Evolutionary conservation across 2,888 invertebrate genomes (phyloP).

Genomic region (Apamea sordens): DNA sequence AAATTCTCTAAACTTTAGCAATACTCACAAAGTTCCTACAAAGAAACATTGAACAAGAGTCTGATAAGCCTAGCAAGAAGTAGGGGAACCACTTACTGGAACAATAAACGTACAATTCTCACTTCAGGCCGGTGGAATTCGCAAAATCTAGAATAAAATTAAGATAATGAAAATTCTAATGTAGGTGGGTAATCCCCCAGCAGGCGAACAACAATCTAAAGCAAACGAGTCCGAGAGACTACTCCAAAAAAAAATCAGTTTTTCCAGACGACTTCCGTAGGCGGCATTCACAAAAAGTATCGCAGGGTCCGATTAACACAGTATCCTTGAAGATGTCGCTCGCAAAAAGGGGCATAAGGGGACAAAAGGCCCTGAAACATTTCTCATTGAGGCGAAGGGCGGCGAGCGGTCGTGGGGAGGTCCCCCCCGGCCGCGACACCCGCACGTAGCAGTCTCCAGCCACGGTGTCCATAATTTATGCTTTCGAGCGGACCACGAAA

Average conservation of each 20-base stretch:
- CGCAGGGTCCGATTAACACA: constrained; percentile 87
- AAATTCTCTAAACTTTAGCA: constrained; percentile 36
- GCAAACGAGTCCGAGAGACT: constrained; percentile 66
- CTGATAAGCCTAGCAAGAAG: constrained; percentile 38
- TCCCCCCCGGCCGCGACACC: constrained; percentile 61
- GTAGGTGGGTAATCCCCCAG: constrained; percentile 52
- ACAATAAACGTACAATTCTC: constrained; percentile 46
- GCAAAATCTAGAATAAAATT: constrained; percentile 51
- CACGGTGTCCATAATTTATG: constrained; percentile 89
- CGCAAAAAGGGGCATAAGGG: constrained; percentile 87
- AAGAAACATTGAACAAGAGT: constrained; percentile 28
- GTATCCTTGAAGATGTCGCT: constrained; percentile 89
- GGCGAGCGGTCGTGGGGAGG: constrained; percentile 68
- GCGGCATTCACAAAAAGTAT: constrained; percentile 82
- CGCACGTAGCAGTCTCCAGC: constrained; percentile 80
- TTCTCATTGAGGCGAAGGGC: constrained; percentile 84
- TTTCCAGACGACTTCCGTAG: constrained; percentile 77
- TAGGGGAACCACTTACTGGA: constrained; percentile 12
- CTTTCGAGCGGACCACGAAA: constrained; percentile 86
- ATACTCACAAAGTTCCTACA: constrained; percentile 25
- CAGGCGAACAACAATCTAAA: constrained; percentile 73
- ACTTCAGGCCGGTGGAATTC: constrained; percentile 24
- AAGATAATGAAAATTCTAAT: constrained; percentile 50
- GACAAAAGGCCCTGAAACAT: constrained; percentile 88
- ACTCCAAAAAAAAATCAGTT: constrained; percentile 71